These are phyloP conservation scores for Campylomormyrus tamandua DNA, from an alignment of 2,113 vertebrate species.

Conservation along the genomic window DNA sequence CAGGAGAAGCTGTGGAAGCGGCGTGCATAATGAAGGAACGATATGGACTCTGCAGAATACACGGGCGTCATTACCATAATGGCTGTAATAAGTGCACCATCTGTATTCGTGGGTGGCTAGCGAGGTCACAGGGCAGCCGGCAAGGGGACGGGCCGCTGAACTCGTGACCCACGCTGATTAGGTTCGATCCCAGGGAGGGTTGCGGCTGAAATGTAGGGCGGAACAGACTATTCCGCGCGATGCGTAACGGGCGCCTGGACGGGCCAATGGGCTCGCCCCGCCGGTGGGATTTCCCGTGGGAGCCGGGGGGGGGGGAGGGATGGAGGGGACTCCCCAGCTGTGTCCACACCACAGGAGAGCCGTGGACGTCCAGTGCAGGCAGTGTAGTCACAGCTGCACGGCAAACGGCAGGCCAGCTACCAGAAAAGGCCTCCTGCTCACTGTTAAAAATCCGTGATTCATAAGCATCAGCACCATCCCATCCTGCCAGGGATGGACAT, in stretches of 20 bases:
- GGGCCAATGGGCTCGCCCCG: neutral
- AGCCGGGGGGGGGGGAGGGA: neutral
- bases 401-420: neutral
- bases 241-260: neutral
- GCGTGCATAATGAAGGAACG: slow-evolving; percentile 30
- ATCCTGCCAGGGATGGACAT: neutral
- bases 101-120: slow-evolving; percentile 35
- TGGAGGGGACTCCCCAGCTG: neutral
- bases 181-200: slow-evolving; percentile 33
- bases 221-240: neutral
- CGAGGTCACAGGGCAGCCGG: slow-evolving; percentile 28
- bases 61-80: slow-evolving; percentile 55
- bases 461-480: neutral
- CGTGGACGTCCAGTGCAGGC: neutral
- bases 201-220: neutral
- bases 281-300: neutral
- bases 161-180: neutral
- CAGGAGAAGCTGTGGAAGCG: slow-evolving; percentile 28
- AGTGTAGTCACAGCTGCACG: neutral
- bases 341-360: neutral
- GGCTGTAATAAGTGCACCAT: slow-evolving; percentile 52
- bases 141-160: neutral
- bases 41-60: slow-evolving; percentile 35
- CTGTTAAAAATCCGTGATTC: neutral
- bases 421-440: neutral